A percentile compares a stretch with the other conserved stretches of the same genome.
These are phyloP conservation scores for Thysanoteuthis rhombus DNA, from an alignment of 2,888 invertebrate species.

Conservation along the genomic window DNA sequence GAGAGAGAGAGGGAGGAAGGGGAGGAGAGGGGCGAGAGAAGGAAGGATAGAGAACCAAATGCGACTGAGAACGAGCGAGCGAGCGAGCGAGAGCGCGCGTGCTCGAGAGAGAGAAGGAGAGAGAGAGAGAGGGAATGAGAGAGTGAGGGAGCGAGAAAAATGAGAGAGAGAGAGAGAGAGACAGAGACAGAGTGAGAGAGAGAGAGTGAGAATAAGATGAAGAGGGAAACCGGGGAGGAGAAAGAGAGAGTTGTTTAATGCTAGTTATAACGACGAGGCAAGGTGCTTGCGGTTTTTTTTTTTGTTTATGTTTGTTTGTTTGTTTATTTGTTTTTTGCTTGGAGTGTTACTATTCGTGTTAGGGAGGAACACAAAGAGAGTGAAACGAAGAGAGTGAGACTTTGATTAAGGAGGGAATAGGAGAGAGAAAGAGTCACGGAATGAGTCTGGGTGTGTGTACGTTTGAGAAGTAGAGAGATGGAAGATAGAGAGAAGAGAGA, in stretches of 20 bases:
- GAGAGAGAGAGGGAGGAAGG: neutral
- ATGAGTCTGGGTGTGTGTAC: no score
- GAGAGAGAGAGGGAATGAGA: neutral
- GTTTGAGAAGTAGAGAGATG: no score
- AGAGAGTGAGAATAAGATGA: no score
- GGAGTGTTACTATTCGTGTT: neutral
- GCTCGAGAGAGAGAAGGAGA: neutral
- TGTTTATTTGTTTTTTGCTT: no score
- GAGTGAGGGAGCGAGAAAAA: neutral
- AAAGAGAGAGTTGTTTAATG: neutral
- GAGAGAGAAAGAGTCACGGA: no score
- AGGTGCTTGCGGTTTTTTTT: constrained; percentile 12
- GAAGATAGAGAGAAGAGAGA: no score
- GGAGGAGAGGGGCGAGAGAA: neutral
- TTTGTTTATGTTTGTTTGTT: no score
- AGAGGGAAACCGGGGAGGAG: neutral
- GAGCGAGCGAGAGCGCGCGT: neutral
- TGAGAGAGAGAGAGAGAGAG: neutral
- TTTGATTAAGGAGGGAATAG: no score
- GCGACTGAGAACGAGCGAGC: neutral
- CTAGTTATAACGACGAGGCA: neutral
- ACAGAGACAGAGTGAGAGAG: neutral
- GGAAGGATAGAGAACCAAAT: neutral
- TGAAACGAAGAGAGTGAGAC: neutral
- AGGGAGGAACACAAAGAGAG: neutral